Evolutionary conservation across 2,113 vertebrate genomes (phyloP), one percentile per base, ranked within the genome.

Genomic region (Rhinogobius similis): DNA sequence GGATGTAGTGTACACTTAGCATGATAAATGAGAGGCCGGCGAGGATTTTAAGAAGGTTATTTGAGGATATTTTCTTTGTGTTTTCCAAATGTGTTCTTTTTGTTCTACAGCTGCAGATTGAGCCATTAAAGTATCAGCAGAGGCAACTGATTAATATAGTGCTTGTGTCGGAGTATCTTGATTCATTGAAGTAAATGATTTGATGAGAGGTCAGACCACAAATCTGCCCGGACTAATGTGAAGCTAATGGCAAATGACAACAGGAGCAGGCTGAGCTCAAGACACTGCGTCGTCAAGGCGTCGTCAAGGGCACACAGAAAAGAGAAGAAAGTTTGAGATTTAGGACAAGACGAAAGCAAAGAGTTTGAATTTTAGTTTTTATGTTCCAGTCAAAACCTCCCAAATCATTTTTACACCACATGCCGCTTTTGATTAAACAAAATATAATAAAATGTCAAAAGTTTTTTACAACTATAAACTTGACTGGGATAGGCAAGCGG

Each of bases 201-300:
- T 91, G 83, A 90, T 76, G 86, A 88, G 75, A 81, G 88, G 86
- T 88, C 87, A 85, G 76, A 82, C 82, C 68, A 84, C 82, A 90
- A 84, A 89, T 88, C 85, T 86, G 72, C 43, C 70, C 75, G 72
- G 81, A 85, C 73, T 87, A 88, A 88, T 87, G 79, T 75, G 87
- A 88, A 81, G 84, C 78, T 86, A 86, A 89, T 85, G 88, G 78
- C 79, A 80, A 86, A 90, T 83, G 89, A 88, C 86, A 89, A 91
- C 82, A 86, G 83, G 67, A 86, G 81, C 68, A 21, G 72, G 72
- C 38, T 55, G 55, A 83, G 79, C 53, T 39, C 23, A 12, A 58
- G 59, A 41, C 74, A 39, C 16, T 2, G 36, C 4, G 10, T 64
- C 70, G 67, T 73, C 81, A 90, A 89, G 87, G 88, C 86, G 78